Evolutionary conservation across 2,888 invertebrate species (phyloP).

Genomic region (Chaetogeoica ovagalla): DNA sequence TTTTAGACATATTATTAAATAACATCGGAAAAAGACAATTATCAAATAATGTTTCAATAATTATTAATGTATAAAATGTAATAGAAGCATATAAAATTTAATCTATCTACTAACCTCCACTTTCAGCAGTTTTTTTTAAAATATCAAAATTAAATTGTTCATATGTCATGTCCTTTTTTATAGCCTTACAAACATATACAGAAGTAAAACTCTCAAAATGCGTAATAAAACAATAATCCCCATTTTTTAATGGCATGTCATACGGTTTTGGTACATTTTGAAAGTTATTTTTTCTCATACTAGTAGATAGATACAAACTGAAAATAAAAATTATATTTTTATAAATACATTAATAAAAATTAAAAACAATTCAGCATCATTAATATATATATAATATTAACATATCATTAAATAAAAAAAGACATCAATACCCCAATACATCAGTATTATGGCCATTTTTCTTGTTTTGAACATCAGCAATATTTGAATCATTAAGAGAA

Average conservation of each 20-base stretch:
- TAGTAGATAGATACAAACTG: not conserved
- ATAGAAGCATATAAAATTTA: not conserved
- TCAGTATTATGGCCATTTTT: too few species aligned
- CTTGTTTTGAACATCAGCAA: too few species aligned
- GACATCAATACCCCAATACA: too few species aligned
- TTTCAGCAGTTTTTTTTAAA: not conserved
- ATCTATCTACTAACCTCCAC: constrained; percentile 7
- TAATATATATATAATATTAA: too few species aligned
- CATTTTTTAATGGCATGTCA: constrained; percentile 16
- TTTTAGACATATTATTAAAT: too few species aligned
- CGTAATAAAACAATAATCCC: constrained; percentile 20
- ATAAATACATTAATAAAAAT: not conserved
- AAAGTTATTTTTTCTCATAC: not conserved
- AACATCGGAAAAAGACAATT: too few species aligned
- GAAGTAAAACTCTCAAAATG: constrained; percentile 16
- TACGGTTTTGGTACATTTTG: not conserved
- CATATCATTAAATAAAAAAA: not conserved
- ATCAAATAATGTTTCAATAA: not conserved
- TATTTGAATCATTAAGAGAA: too few species aligned
- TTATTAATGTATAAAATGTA: not conserved
- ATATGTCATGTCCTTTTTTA: not conserved
- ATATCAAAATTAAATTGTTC: not conserved
- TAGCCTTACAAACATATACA: constrained; percentile 19
- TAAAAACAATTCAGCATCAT: not conserved
- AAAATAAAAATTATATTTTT: constrained; percentile 1